Conservation (phyloP, 2,797 vertebrate species). For the Oreochromis grahami region DNA sequence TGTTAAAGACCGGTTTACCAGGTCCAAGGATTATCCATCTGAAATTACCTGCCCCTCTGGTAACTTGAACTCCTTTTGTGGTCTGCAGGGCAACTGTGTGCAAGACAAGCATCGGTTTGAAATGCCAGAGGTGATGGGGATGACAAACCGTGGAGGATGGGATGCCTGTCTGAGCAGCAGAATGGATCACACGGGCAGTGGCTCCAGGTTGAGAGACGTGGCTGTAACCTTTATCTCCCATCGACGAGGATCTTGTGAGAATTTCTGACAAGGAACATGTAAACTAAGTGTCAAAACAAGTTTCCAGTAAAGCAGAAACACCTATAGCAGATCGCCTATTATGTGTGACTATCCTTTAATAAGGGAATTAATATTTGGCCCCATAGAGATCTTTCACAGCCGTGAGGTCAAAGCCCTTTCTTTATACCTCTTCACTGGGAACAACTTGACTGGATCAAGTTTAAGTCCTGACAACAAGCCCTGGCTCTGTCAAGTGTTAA, state of each 20-base stretch:
- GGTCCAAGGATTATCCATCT: conserved; percentile 79
- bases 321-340: neutral
- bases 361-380: conserved; percentile 35
- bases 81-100: conserved; percentile 60
- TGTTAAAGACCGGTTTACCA: conserved; percentile 80
- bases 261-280: neutral
- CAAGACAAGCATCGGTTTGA: conserved; percentile 54
- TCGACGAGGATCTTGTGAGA: neutral
- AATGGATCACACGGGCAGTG: neutral
- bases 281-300: conserved; percentile 18
- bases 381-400: conserved; percentile 37
- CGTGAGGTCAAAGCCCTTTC: conserved; percentile 67
- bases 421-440: conserved; percentile 65
- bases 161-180: conserved; percentile 29
- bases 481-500: conserved; percentile 78
- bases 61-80: conserved; percentile 71
- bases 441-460: conserved; percentile 79
- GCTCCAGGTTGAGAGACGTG: conserved; percentile 33
- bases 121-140: conserved; percentile 64
- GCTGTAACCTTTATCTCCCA: neutral
- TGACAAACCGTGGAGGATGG: conserved; percentile 26
- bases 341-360: neutral
- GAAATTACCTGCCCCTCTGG: conserved; percentile 76
- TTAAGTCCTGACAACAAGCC: conserved; percentile 77
- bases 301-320: neutral